phyloP scores from a whole-genome alignment of 2,888 invertebrate species.

The Chirona hameri region DNA sequence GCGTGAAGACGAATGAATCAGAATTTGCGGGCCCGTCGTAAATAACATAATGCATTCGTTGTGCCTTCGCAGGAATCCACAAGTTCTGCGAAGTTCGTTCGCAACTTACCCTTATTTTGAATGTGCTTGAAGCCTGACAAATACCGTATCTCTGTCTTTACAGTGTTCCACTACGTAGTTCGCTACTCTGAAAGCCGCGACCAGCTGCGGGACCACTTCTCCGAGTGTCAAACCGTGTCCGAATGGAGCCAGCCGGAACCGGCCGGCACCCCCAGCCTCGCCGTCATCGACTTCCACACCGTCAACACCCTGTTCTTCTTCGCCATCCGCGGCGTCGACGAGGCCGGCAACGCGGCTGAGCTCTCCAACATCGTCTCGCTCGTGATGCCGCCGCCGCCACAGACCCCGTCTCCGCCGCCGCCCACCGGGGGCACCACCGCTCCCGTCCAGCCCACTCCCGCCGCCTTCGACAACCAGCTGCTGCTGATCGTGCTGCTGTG shows the following conservation, averaged over 20 bases:
- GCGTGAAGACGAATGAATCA: too few relatives aligned
- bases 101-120: too few relatives aligned
- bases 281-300: constrained; percentile 52
- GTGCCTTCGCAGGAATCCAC: too few relatives aligned
- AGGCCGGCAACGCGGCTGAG: constrained; percentile 46
- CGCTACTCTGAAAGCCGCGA: constrained; percentile 37
- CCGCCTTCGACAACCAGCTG: constrained; percentile 32
- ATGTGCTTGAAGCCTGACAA: too few relatives aligned
- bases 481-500: constrained; percentile 37
- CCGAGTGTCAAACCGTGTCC: constrained; percentile 13
- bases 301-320: constrained; percentile 54
- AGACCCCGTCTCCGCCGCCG: neutral
- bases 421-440: neutral
- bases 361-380: constrained; percentile 56
- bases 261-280: constrained; percentile 34
- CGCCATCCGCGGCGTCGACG: constrained; percentile 53
- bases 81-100: too few relatives aligned
- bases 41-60: too few relatives aligned
- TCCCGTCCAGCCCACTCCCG: neutral
- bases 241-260: constrained; percentile 38
- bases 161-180: constrained; percentile 54
- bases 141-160: neutral
- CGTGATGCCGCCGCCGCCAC: constrained; percentile 45
- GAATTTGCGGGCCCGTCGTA: too few relatives aligned
- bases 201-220: neutral